Evolutionary conservation across 2,797 vertebrate genomes (phyloP).

Genomic region (Diglossa cyanea): DNA sequence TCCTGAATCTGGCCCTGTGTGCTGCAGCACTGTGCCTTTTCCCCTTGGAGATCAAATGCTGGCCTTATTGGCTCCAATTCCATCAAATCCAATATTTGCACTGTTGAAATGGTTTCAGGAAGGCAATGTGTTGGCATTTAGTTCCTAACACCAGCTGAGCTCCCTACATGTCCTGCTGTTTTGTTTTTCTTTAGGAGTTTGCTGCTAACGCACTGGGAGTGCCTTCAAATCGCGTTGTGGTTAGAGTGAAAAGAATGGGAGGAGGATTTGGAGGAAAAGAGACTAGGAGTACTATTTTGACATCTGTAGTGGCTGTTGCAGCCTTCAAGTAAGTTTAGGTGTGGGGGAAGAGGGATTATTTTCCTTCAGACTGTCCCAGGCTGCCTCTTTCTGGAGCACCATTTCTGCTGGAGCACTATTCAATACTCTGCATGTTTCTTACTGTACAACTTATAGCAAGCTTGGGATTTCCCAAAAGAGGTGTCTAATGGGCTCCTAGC

Average conservation of each 20-base stretch:
- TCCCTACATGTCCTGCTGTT: not conserved
- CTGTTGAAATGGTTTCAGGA: not conserved
- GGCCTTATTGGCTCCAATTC: not conserved
- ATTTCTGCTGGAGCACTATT: not conserved
- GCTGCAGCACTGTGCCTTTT: not conserved
- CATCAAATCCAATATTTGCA: not conserved
- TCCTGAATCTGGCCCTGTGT: not conserved
- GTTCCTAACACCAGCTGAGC: not conserved
- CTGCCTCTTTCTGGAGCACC: not conserved
- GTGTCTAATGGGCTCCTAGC: not conserved
- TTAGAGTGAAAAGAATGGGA: conserved; percentile 92
- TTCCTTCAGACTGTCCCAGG: not conserved
- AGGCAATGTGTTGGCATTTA: not conserved
- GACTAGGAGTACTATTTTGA: conserved; percentile 80
- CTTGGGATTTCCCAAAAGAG: not conserved
- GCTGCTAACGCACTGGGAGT: conserved; percentile 86
- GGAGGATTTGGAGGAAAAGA: conserved; percentile 97
- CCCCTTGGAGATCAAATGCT: not conserved
- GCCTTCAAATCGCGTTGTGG: conserved; percentile 83
- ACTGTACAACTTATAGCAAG: not conserved
- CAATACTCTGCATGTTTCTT: not conserved
- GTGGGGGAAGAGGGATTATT: not conserved
- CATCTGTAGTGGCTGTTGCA: conserved; percentile 86
- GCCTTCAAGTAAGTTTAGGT: conserved; percentile 83
- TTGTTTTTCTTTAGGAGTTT: conserved; percentile 51